These are phyloP conservation scores for Bombyx mori DNA, from an alignment of 1,140 invertebrate species.

Conservation along the genomic window DNA sequence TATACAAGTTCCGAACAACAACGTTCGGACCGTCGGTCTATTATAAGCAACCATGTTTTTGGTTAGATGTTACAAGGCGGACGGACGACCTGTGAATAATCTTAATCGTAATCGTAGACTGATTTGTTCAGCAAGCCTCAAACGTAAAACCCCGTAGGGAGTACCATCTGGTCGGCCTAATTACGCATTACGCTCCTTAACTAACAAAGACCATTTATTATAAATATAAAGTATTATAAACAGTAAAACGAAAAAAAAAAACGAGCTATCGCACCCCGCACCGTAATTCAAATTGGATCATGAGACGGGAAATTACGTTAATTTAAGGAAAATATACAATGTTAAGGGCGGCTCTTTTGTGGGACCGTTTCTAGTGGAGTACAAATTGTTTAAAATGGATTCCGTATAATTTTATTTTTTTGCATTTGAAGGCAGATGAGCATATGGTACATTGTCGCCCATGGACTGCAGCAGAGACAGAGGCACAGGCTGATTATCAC, in stretches of 20 bases:
- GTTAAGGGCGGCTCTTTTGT: slow-evolving; percentile 9
- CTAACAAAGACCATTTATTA: slow-evolving; percentile 3
- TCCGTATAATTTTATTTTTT: too few species aligned
- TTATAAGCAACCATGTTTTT: too few species aligned
- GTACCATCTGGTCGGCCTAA: too few species aligned
- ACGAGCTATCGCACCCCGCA: slow-evolving; percentile 7
- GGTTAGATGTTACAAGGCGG: too few species aligned
- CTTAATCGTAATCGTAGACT: too few species aligned
- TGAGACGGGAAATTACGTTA: slow-evolving; percentile 40
- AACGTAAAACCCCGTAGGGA: too few species aligned
- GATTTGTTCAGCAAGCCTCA: too few species aligned
- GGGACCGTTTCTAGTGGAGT: slow-evolving; percentile 9
- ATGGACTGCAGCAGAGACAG: too few species aligned
- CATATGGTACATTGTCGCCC: neutral
- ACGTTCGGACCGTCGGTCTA: too few species aligned
- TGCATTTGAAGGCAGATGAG: too few species aligned
- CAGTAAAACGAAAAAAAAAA: slow-evolving; percentile 6
- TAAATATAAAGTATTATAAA: neutral
- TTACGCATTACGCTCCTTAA: neutral
- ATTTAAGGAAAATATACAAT: slow-evolving; percentile 45
- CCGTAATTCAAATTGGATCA: slow-evolving; percentile 47
- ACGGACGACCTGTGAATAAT: too few species aligned
- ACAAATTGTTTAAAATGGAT: slow-evolving; percentile 4
- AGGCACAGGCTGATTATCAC: neutral
- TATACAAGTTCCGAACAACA: too few species aligned